Evolutionary conservation across 2,888 invertebrate species (phyloP), one percentile per base, ranked within the genome.

Genomic region (Digitonthophagus gazella): DNA sequence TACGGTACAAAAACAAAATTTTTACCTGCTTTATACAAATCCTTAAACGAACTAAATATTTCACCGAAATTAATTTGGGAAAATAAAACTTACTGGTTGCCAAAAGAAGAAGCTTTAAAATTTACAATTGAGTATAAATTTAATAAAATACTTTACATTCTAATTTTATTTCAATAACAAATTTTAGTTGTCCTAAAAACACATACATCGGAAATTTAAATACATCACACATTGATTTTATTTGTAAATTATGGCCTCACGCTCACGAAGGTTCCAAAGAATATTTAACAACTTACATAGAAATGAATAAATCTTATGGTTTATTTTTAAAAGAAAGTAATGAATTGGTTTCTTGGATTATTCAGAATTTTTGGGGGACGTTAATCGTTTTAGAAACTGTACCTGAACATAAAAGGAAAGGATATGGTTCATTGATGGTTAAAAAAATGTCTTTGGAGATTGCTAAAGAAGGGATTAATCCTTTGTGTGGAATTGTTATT

Each of bases 241-340:
- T 76, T 15, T 72, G 75, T 65, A 14, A 58, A 5, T 61, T 18
- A n/a, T 76, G 76, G 76, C 74, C 75, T 0, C 75, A 75, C 67
- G 71, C 66, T 1, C 75, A 72, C 68, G 67, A 70, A 56, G 72
- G 73, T 15, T 74, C 76, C 2, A 74, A 72, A 20, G 58, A 61
- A 15, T 68, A 70, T 18, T 20, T 70, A 14, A 64, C 64, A 61
- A 65, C 61, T n/a, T 65, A 67, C 18, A 58, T 70, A 11, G 67
- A 67, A 18, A 70, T 65, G 67, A 67, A 65, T 18, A 58, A 65
- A 19, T 67, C 67, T 1, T 61, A 65, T 20, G 70, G 70, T 11
- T 67, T 70, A n/a, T 70, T 70, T 28, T 18, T 67, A 2, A 70
- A 70, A 18, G 61, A 58, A n/a, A 65, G 64, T 54, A 61, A 65